Evolutionary conservation across 2,797 vertebrate species (phyloP).

Genomic region (Malurus leucopterus): DNA sequence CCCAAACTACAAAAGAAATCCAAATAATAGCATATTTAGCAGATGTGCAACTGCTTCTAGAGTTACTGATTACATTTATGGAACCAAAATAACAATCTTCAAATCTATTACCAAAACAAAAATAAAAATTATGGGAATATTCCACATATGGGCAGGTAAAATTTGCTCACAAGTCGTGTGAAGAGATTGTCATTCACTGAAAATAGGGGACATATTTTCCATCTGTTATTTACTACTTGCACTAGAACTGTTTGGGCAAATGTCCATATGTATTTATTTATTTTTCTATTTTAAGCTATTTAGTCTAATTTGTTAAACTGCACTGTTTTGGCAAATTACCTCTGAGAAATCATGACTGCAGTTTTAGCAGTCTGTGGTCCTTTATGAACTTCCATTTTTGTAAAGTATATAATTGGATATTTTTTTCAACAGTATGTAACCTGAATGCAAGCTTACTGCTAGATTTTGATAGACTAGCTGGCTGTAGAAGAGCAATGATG

Average conservation of each 20-base stretch:
- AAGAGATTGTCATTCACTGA: not conserved
- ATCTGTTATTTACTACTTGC: conserved; percentile 4
- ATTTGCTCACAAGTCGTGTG: not conserved
- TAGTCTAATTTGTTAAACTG: not conserved
- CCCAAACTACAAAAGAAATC: not conserved
- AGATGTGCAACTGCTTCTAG: not conserved
- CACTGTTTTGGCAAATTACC: not conserved
- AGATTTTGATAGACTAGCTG: not conserved
- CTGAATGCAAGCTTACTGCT: not conserved
- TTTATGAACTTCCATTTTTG: not conserved
- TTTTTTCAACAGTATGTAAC: not conserved
- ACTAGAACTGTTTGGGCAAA: not conserved
- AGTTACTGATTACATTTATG: not conserved
- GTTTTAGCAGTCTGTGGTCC: not conserved
- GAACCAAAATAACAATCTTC: not conserved
- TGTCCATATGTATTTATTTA: conserved; percentile 4
- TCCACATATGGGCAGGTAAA: not conserved
- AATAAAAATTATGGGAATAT: not conserved
- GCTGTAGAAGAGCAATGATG: not conserved
- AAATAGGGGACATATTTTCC: not conserved
- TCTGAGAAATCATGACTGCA: not conserved
- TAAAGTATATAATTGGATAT: not conserved
- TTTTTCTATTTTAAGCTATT: not conserved
- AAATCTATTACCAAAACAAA: not conserved
- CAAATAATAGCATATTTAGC: not conserved